phyloP scores from a whole-genome alignment of 2,888 invertebrate genomes.

The Dynastes maya region DNA sequence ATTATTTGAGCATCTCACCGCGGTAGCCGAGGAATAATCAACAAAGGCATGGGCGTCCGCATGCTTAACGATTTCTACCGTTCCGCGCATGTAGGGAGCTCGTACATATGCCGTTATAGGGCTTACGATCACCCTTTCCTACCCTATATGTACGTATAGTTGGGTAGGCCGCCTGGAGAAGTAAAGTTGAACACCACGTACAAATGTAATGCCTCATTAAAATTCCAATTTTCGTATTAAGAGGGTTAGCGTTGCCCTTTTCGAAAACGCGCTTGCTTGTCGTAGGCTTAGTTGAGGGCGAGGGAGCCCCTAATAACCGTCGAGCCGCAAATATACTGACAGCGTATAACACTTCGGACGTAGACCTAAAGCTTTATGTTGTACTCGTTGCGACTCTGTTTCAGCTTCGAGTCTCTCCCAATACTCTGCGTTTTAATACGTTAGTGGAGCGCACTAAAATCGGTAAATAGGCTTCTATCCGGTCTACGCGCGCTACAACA shows the following conservation, averaged over 20 bases:
- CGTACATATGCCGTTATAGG: not conserved
- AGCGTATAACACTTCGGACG: constrained; percentile 9
- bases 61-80: not conserved
- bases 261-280: constrained; percentile 26
- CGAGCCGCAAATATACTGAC: constrained; percentile 31
- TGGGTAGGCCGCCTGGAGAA: not conserved
- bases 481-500: too few species aligned
- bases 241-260: constrained; percentile 37
- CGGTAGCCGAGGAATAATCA: constrained; percentile 5
- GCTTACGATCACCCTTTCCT: not conserved
- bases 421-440: too few species aligned
- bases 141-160: not conserved
- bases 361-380: constrained; percentile 3
- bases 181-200: constrained; percentile 28
- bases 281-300: constrained; percentile 21
- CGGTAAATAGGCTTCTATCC: too few species aligned
- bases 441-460: too few species aligned
- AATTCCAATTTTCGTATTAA: constrained; percentile 47
- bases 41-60: not conserved
- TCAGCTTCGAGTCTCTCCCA: too few species aligned
- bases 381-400: too few species aligned
- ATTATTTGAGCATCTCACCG: constrained; percentile 22
- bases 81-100: not conserved
- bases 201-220: constrained; percentile 46
- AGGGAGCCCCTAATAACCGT: constrained; percentile 32